Base-by-base conservation (phyloP, 2,888 invertebrate species). In the Meghimatium bilineatum region DNA sequence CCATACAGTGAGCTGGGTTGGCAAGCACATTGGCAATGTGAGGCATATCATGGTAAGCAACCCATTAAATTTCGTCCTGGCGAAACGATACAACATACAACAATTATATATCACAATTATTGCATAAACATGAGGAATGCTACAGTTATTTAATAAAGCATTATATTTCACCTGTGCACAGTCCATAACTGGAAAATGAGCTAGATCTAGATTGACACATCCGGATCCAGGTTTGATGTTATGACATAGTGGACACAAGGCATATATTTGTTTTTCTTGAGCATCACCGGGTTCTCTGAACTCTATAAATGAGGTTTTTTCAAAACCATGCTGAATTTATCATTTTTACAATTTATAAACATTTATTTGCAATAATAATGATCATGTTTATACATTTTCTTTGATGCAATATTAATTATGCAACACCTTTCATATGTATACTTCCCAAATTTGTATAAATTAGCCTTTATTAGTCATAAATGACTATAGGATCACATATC, bases 161-260 rank as follows among this genome's bases (percentile, higher is more conserved):
- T n/a, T 44, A 72, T 26, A 44, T 17, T 67, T 67, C 29, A 80
- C 84, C 56, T 82, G 85, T n/a, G 86, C 85, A 69, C 86, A 86
- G 20, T 85, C 79, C 6, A 66, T 34, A 23, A 85, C 66, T 20
- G 29, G 49, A 38, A 86, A 86, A 66, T 86, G 86, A 5, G 52
- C 34, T n/a, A 52, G 29, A 32, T 74, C 74, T 17, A 74, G 74
- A 23, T 56, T 49, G 23, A 86, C 60, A 44, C 34, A n/a, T 23
- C 85, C 86, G 14, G 60, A 36, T 32, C 77, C 49, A 17, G 86
- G 86, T n/a, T 66, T 34, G 29, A 84, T 80, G 10, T 74, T 38
- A n/a, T 63, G 60, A 52, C 86, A 86, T 23, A 75, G 77, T n/a
- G 85, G 86, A 38, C 86, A 86, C 52, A 86, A 67, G 56, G 85